Conservation (phyloP, 2,113 vertebrate species). For the Caloenas nicobarica region DNA sequence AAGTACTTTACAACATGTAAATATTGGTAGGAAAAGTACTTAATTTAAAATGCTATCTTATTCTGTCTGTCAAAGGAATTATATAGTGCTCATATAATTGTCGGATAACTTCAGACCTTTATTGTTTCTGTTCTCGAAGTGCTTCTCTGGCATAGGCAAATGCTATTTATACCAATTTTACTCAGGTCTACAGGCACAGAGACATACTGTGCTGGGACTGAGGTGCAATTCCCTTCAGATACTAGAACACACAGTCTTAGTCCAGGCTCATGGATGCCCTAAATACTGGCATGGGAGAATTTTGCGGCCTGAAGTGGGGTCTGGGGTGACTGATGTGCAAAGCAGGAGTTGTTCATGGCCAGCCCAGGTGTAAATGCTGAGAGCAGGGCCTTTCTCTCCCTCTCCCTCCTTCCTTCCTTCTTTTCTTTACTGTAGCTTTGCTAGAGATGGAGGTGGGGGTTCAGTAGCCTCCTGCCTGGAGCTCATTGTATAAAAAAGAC, state of each 20-base stretch:
- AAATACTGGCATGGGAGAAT: not conserved
- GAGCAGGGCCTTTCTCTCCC: fast-evolving
- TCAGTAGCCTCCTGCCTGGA: not conserved
- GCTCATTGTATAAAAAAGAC: not conserved
- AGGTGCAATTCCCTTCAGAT: not conserved
- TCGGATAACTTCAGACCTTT: not conserved
- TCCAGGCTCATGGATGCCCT: not conserved
- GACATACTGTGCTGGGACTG: not conserved
- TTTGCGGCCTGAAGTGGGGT: not conserved
- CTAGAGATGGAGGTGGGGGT: not conserved
- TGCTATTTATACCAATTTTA: not conserved
- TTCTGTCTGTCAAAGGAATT: not conserved
- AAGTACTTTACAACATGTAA: constrained; percentile 44
- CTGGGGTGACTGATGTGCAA: not conserved
- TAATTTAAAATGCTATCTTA: constrained; percentile 22
- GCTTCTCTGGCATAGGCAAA: not conserved
- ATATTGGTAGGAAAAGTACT: constrained; percentile 23
- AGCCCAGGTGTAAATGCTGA: not conserved
- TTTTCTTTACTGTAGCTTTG: not conserved
- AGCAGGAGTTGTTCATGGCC: not conserved
- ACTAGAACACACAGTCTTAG: not conserved
- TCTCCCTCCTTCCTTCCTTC: not conserved
- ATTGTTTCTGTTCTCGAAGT: not conserved
- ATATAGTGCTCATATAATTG: not conserved
- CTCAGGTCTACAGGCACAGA: not conserved